Evolutionary conservation across 2,113 vertebrate genomes (phyloP).

Genomic region (Pungitius pungitius): DNA sequence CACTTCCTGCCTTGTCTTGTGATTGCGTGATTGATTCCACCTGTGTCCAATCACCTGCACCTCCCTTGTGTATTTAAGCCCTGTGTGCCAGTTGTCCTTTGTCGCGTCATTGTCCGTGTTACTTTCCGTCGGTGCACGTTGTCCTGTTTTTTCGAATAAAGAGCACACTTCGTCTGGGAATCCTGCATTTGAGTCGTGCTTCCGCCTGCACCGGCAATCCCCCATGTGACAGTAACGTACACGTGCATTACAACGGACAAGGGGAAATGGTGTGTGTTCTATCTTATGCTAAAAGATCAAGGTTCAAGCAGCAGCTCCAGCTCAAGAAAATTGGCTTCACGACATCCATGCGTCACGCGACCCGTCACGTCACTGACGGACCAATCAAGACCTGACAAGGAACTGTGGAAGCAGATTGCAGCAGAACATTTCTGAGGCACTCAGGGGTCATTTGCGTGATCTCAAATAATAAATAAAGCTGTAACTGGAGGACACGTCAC

Average conservation of each 20-base stretch:
- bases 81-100: too few relatives aligned
- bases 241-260: slow-evolving; percentile 24
- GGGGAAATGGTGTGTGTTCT: background rate
- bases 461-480: slow-evolving; percentile 72
- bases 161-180: too few relatives aligned
- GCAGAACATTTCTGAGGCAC: slow-evolving; percentile 59
- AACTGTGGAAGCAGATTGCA: slow-evolving; percentile 72
- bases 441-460: slow-evolving; percentile 63
- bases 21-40: too few relatives aligned
- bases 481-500: slow-evolving; percentile 55
- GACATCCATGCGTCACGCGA: slow-evolving; percentile 44
- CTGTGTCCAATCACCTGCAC: too few relatives aligned
- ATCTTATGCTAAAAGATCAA: slow-evolving; percentile 19
- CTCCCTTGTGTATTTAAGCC: too few relatives aligned
- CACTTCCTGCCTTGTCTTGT: too few relatives aligned
- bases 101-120: too few relatives aligned
- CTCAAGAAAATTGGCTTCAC: slow-evolving; percentile 55
- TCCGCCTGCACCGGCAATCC: too few relatives aligned
- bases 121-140: too few relatives aligned
- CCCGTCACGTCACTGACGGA: slow-evolving; percentile 39
- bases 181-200: too few relatives aligned
- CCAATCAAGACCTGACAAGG: slow-evolving; percentile 74
- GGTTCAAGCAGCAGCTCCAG: slow-evolving; percentile 27
- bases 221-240: slow-evolving; percentile 11
- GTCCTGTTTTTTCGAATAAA: too few relatives aligned